Evolutionary conservation across 2,113 vertebrate species (phyloP).

Genomic region (Melanerpes aurifrons): DNA sequence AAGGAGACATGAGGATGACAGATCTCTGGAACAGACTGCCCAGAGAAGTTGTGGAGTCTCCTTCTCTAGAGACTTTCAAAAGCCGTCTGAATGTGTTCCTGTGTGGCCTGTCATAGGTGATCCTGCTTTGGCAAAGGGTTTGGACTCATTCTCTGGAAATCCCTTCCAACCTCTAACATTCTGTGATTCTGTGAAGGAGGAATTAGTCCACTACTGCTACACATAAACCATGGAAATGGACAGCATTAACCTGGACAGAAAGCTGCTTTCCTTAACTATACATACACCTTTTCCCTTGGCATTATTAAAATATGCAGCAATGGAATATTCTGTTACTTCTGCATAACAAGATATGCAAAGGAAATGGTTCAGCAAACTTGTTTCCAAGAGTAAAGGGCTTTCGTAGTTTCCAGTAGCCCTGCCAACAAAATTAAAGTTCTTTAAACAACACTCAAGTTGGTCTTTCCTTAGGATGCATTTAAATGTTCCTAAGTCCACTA

Average conservation of each 20-base stretch:
- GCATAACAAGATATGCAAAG: constrained; percentile 60
- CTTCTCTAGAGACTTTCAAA: no score
- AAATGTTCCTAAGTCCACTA: constrained; percentile 22
- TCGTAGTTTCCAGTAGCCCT: constrained; percentile 40
- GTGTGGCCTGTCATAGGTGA: no score
- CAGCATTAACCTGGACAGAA: constrained; percentile 16
- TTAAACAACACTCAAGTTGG: constrained; percentile 44
- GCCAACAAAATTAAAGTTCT: constrained; percentile 54
- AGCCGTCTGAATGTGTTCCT: no score
- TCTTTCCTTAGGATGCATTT: constrained; percentile 47
- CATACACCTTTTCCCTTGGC: constrained; percentile 51
- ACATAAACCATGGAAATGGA: constrained; percentile 18
- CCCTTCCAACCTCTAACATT: no score
- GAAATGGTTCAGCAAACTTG: constrained; percentile 54
- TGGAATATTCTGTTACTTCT: constrained; percentile 66
- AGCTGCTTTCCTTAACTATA: constrained; percentile 5
- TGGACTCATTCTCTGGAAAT: no score
- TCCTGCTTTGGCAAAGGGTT: no score
- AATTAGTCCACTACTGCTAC: neutral
- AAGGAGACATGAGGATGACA: no score
- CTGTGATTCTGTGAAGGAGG: no score
- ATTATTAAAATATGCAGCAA: constrained; percentile 54
- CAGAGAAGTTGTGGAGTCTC: no score
- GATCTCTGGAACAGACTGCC: no score
- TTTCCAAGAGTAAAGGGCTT: constrained; percentile 60